A percentile compares a stretch with the other conserved stretches of the same genome.
Evolutionary conservation across 2,113 vertebrate species (phyloP).

Genomic region (Oceanites oceanicus): DNA sequence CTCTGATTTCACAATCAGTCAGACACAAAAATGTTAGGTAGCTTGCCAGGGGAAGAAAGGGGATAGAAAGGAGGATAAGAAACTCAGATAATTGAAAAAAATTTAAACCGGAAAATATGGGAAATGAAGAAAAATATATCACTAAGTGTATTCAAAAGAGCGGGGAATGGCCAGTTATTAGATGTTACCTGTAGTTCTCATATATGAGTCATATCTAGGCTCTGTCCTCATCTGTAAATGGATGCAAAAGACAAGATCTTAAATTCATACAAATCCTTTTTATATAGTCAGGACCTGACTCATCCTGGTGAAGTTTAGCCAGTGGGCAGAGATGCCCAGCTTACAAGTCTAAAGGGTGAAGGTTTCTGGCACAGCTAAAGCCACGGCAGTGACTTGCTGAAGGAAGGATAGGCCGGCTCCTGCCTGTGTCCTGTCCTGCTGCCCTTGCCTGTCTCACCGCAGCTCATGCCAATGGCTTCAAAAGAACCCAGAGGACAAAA

Average conservation of each 20-base stretch:
- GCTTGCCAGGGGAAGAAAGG: background rate
- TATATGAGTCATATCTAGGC: background rate
- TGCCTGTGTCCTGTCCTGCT: background rate
- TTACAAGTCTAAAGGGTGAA: background rate
- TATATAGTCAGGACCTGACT: background rate
- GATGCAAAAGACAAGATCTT: background rate
- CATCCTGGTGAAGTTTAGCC: background rate
- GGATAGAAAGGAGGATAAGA: background rate
- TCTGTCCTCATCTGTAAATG: background rate
- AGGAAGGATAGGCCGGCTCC: background rate
- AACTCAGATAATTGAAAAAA: background rate
- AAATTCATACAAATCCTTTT: background rate
- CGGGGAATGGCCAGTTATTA: background rate
- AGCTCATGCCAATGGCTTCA: background rate
- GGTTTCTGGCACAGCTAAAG: background rate
- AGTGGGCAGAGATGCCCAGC: background rate
- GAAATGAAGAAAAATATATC: background rate
- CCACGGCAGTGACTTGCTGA: background rate
- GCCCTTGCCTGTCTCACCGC: fast-evolving
- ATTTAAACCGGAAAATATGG: background rate
- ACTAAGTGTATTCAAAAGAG: background rate
- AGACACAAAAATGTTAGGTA: slow-evolving; percentile 38
- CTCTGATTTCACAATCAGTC: slow-evolving; percentile 42
- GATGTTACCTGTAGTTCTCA: background rate
- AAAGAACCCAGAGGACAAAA: background rate